Evolutionary conservation across 2,888 invertebrate species (phyloP), one percentile per base, ranked within the genome.

Genomic region (Branchellion lobata): DNA sequence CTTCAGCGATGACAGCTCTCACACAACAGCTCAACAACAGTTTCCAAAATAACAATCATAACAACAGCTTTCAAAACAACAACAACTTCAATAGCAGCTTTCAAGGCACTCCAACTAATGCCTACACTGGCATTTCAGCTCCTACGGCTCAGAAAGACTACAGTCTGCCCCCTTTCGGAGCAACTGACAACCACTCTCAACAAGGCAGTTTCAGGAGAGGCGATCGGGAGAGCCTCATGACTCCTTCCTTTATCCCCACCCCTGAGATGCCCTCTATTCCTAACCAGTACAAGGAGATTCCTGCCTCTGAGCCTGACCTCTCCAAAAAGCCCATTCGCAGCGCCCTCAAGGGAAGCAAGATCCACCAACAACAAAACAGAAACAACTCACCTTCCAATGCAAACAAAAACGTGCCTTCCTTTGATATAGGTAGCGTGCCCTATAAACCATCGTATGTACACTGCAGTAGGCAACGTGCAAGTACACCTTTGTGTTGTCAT

Each of bases 251-350:
- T 1, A n/a, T 53, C 0, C 47, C 47, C 36, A 3, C 36, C 8
- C 77, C 77, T 31, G 61, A 61, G 31, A 21, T 65, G n/a, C 57
- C 31, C 14, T 8, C 18, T 18, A 57, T 57, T 57, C 1, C 61
- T 5, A 69, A 69, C 69, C 77, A 77, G 40, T 80, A 80, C 77
- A 61, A 80, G 61, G 80, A 77, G 33, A 34, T 80, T 2, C 86
- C 86, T 1, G 85, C 85, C 77, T 84, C 84, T 79, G 88, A 88
- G 83, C 89, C 89, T 5, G 87, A 89, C 83, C 85, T 87, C 61
- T 82, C 79, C 71, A 86, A 86, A 79, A 83, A 84, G 81, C 89
- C 89, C 5, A 84, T 85, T 80, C 87, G 86, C 82, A 87, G 88
- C 82, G 88, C 87, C 77, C 84, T 88, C 81, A 87, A 86, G 83